These are phyloP conservation scores for Propithecus coquereli DNA, from an alignment of 2,113 vertebrate genomes.

Conservation along the genomic window DNA sequence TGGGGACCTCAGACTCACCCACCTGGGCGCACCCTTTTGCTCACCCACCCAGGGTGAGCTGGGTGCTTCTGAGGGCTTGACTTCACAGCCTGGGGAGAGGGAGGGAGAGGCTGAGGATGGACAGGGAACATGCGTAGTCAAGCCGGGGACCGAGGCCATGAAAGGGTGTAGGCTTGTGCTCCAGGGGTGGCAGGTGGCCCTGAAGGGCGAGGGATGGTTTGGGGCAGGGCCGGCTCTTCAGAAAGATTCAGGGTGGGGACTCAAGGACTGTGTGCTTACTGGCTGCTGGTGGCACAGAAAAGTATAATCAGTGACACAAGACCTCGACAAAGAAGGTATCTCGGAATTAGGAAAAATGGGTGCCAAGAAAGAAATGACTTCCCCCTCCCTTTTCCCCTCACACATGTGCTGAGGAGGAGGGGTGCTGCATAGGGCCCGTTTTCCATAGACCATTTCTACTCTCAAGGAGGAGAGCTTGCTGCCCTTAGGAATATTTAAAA, in stretches of 20 bases:
- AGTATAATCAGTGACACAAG: not conserved
- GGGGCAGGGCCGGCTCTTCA: not conserved
- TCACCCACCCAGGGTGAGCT: not conserved
- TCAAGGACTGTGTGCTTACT: not conserved
- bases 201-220: not conserved
- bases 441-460: not conserved
- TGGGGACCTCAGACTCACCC: not conserved
- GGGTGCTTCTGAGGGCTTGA: not conserved
- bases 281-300: not conserved
- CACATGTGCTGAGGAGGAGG: not conserved
- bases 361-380: not conserved
- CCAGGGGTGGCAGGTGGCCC: not conserved
- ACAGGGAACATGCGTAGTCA: not conserved
- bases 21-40: not conserved
- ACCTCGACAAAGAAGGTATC: not conserved
- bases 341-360: not conserved
- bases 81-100: not conserved
- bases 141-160: no score
- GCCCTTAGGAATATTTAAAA: not conserved
- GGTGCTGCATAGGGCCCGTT: not conserved
- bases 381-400: accelerated
- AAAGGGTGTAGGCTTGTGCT: not conserved
- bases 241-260: not conserved
- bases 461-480: not conserved
- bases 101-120: not conserved